Conservation (phyloP, 1,140 invertebrate species). For the Drusus annulatus region DNA sequence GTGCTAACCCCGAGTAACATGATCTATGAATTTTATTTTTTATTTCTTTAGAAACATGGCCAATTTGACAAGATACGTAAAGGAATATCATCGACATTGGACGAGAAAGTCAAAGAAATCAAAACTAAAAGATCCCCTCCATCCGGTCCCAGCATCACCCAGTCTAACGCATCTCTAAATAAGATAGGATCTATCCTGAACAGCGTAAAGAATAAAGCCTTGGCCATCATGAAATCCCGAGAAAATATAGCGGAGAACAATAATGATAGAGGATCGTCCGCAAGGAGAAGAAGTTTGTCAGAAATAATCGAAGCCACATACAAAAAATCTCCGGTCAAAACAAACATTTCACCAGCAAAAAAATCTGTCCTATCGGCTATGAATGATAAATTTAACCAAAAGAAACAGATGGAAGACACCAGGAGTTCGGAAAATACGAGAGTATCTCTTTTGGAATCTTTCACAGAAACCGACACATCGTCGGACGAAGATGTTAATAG, state of each 20-base stretch:
- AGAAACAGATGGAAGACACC: background rate
- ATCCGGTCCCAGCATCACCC: background rate
- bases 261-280: background rate
- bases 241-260: conserved; percentile 58
- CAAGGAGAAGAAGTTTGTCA: conserved; percentile 7
- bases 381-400: conserved; percentile 4
- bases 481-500: background rate
- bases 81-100: conserved; percentile 69
- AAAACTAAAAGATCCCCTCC: conserved; percentile 52
- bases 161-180: conserved; percentile 52
- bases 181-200: conserved; percentile 67
- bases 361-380: conserved; percentile 6
- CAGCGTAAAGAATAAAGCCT: conserved; percentile 71
- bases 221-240: conserved; percentile 69
- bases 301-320: background rate
- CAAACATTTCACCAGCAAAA: conserved; percentile 4
- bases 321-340: conserved; percentile 18
- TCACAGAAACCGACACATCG: conserved; percentile 5
- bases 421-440: background rate
- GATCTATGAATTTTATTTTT: conserved; percentile 3
- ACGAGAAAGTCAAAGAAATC: conserved; percentile 62
- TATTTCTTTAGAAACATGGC: conserved; percentile 68
- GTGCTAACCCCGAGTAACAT: background rate
- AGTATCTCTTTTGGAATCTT: conserved; percentile 6
- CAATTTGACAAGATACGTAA: conserved; percentile 69